phyloP scores from a whole-genome alignment of 2,113 vertebrate genomes.

The Bufo bufo region DNA sequence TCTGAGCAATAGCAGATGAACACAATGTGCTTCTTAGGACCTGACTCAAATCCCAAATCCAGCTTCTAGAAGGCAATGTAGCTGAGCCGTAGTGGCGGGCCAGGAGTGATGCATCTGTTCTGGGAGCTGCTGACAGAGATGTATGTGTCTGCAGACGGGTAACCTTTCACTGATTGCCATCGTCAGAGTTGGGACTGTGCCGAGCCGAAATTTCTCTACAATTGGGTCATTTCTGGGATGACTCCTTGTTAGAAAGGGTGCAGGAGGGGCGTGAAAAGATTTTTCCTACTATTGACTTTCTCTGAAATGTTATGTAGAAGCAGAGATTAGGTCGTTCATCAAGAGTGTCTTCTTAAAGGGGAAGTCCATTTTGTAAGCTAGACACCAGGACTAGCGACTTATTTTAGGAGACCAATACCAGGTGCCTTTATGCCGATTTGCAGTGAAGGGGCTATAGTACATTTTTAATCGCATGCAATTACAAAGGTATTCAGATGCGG shows the following conservation, averaged over 20 bases:
- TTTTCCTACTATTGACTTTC: constrained; percentile 10
- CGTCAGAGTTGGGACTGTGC: neutral
- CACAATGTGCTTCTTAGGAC: constrained; percentile 31
- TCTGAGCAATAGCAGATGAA: neutral
- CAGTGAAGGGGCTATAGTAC: no score
- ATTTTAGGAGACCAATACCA: no score
- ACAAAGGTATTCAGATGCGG: no score
- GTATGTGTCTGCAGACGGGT: constrained; percentile 34
- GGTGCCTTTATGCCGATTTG: no score
- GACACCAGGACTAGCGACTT: no score
- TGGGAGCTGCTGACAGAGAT: constrained; percentile 39
- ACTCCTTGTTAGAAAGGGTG: neutral
- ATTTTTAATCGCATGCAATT: no score
- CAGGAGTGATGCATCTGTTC: constrained; percentile 29
- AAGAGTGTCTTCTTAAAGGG: neutral
- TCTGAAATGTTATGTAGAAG: neutral
- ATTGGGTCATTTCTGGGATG: neutral
- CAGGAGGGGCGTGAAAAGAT: neutral
- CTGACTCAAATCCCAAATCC: constrained; percentile 53
- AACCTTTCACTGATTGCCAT: constrained; percentile 45
- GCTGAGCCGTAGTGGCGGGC: neutral
- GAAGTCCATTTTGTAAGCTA: neutral
- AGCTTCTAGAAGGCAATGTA: neutral
- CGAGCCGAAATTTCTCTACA: neutral
- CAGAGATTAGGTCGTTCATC: neutral